Evolutionary conservation across 2,797 vertebrate species (phyloP).

Genomic region (Clarias fuscus): DNA sequence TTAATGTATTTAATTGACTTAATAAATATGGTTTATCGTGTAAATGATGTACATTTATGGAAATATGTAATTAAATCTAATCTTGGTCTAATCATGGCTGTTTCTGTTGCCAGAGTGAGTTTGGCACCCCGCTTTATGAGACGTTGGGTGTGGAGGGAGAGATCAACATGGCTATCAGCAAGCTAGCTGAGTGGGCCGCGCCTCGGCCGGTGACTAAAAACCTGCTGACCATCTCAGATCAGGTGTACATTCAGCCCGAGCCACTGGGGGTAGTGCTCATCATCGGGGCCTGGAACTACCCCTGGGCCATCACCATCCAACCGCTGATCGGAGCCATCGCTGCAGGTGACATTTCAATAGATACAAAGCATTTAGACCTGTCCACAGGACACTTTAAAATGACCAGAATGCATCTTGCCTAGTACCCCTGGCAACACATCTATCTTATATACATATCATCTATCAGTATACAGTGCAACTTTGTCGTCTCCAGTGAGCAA

Average conservation of each 20-base stretch:
- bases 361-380: neutral
- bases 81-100: neutral
- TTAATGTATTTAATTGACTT: neutral
- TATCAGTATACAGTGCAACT: neutral
- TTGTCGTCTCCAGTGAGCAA: neutral
- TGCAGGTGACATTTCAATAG: slow-evolving; percentile 73
- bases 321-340: slow-evolving; percentile 90
- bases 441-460: neutral
- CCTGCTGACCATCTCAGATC: slow-evolving; percentile 77
- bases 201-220: slow-evolving; percentile 79
- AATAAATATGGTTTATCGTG: neutral
- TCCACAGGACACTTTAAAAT: neutral
- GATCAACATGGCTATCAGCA: slow-evolving; percentile 69
- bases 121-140: slow-evolving; percentile 75
- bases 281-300: slow-evolving; percentile 93
- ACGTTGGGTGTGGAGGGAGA: slow-evolving; percentile 77
- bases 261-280: slow-evolving; percentile 88
- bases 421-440: neutral
- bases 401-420: neutral
- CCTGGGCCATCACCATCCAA: slow-evolving; percentile 81
- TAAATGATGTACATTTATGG: neutral
- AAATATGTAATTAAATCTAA: neutral
- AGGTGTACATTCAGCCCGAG: slow-evolving; percentile 80
- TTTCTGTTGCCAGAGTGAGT: slow-evolving; percentile 70
- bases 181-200: slow-evolving; percentile 81